A percentile compares a stretch with the other conserved stretches of the same genome.
Conservation (phyloP, 2,888 invertebrate genomes). For the Drosophila pseudotalamancana region DNA sequence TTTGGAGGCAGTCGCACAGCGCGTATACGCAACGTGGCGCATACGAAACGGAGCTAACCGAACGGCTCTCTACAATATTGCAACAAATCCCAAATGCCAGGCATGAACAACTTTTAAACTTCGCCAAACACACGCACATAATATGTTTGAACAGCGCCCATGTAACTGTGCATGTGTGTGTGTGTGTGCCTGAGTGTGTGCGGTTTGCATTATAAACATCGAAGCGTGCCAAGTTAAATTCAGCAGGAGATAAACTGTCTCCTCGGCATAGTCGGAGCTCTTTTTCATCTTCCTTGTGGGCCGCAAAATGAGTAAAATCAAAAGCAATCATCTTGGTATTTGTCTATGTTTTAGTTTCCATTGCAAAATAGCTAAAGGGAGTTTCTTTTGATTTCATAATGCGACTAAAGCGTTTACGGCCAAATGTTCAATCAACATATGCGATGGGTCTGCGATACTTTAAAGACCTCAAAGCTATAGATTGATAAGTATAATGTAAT, state of each 20-base stretch:
- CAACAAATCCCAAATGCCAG: constrained; percentile 73
- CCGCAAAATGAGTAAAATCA: constrained; percentile 56
- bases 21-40: constrained; percentile 69
- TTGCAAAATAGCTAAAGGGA: constrained; percentile 2
- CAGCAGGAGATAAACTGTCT: constrained; percentile 57
- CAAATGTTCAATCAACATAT: background rate
- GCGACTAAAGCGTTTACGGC: constrained; percentile 28
- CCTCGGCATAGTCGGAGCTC: constrained; percentile 10
- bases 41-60: constrained; percentile 57
- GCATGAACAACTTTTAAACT: constrained; percentile 76
- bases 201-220: constrained; percentile 54
- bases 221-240: constrained; percentile 70
- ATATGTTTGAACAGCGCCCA: constrained; percentile 25
- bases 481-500: too few relatives aligned
- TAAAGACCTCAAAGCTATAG: too few relatives aligned
- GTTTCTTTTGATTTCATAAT: constrained; percentile 41
- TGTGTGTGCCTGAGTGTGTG: constrained; percentile 17
- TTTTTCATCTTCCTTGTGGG: background rate
- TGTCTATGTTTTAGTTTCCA: constrained; percentile 52
- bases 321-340: constrained; percentile 70
- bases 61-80: constrained; percentile 57
- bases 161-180: constrained; percentile 9
- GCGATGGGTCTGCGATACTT: too few relatives aligned
- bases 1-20: constrained; percentile 20
- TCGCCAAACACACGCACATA: constrained; percentile 32